Conservation (phyloP, 2,113 vertebrate species). For the Ptilonorhynchus violaceus region DNA sequence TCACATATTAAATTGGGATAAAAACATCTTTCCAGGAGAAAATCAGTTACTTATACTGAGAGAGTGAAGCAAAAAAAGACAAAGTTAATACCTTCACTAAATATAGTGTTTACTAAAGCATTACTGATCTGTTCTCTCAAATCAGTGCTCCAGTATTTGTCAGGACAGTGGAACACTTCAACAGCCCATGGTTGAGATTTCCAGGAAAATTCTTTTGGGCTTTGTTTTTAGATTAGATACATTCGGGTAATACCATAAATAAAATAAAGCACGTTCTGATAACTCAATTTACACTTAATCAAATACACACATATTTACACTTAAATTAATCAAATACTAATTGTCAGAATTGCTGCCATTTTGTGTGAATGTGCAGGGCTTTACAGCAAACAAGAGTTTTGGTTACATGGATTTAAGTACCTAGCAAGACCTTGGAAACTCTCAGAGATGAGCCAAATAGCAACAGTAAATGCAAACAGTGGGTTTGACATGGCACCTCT, state of each 20-base stretch:
- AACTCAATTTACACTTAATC: background rate
- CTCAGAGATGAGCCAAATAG: background rate
- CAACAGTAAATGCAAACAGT: background rate
- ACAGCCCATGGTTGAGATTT: background rate
- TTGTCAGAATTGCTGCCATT: background rate
- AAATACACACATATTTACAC: background rate
- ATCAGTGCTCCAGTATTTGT: background rate
- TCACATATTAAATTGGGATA: background rate
- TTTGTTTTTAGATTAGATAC: background rate
- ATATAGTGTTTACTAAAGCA: background rate
- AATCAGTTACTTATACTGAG: background rate
- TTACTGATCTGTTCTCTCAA: background rate
- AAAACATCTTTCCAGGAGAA: background rate
- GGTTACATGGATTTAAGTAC: background rate
- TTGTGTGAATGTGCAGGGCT: background rate
- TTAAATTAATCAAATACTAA: background rate
- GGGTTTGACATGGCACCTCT: background rate
- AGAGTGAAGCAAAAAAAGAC: background rate
- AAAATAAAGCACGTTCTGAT: background rate
- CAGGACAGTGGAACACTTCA: background rate
- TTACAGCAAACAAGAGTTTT: background rate
- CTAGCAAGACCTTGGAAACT: background rate
- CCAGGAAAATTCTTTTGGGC: background rate
- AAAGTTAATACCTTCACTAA: background rate
- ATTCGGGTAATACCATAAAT: background rate